Conservation (phyloP, 2,797 vertebrate species). For the Crax fasciolata region DNA sequence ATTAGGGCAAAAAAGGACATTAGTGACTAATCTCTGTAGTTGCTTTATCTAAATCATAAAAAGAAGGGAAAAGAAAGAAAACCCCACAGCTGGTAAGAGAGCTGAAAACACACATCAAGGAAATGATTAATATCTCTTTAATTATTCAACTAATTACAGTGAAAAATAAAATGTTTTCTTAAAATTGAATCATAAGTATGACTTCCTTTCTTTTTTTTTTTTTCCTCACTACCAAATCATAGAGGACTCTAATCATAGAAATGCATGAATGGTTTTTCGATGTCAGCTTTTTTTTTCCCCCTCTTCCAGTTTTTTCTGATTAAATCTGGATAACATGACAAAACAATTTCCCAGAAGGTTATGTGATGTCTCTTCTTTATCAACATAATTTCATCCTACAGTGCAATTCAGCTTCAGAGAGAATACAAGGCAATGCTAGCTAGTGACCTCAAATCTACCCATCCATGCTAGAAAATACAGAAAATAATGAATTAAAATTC, state of each 20-base stretch:
- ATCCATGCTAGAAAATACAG: neutral
- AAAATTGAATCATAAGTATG: neutral
- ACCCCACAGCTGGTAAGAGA: neutral
- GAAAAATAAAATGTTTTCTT: neutral
- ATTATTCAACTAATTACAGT: neutral
- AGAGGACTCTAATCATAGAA: neutral
- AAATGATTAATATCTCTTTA: neutral
- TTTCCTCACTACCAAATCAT: neutral
- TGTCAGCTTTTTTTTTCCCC: rapidly evolving
- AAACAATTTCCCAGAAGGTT: neutral
- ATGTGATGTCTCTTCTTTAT: neutral
- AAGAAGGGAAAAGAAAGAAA: rapidly evolving
- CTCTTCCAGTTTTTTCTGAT: neutral
- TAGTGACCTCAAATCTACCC: neutral
- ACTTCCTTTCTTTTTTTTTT: neutral
- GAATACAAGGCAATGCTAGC: neutral
- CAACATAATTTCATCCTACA: slow-evolving; percentile 14
- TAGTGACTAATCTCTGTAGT: neutral
- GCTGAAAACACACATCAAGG: neutral
- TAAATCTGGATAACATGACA: neutral
- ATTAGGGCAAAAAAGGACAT: neutral
- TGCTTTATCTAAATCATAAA: neutral
- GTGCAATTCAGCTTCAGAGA: neutral
- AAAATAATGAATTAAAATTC: slow-evolving; percentile 4
- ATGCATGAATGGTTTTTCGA: neutral